A percentile compares a stretch with the other conserved stretches of the same genome.
These are phyloP conservation scores for Lamprologus lemairii DNA, from an alignment of 2,113 vertebrate species.

Conservation along the genomic window DNA sequence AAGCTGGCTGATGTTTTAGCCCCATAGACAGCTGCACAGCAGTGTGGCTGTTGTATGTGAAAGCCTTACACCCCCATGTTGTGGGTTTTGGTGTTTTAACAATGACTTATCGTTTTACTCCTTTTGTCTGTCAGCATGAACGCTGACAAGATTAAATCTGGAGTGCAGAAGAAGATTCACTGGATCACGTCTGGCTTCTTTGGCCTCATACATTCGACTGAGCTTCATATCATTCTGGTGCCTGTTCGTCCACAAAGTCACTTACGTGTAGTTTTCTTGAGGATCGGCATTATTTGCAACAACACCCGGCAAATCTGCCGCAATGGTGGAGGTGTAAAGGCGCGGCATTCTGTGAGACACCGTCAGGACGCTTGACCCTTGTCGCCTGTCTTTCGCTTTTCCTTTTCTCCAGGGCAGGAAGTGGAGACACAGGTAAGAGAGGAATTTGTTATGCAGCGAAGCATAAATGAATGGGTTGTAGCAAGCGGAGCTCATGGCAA, in stretches of 20 bases:
- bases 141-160: neutral
- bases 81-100: neutral
- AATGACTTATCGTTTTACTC: neutral
- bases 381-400: neutral
- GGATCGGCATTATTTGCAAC: neutral
- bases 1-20: neutral
- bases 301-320: conserved; percentile 4
- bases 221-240: neutral
- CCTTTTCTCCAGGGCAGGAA: neutral
- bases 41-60: neutral
- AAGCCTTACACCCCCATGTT: neutral
- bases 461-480: conserved; percentile 78
- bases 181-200: neutral
- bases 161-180: neutral
- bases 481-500: conserved; percentile 73
- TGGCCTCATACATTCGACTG: neutral
- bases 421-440: conserved; percentile 45
- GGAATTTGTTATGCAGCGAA: conserved; percentile 66
- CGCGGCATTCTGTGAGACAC: conserved; percentile 11
- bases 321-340: neutral
- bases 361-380: conserved; percentile 25
- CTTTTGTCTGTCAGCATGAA: neutral
- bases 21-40: neutral
- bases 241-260: neutral
- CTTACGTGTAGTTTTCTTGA: conserved; percentile 13